Base-by-base conservation (phyloP, 1,140 invertebrate genomes). In the Drosophila micromelanica region DNA sequence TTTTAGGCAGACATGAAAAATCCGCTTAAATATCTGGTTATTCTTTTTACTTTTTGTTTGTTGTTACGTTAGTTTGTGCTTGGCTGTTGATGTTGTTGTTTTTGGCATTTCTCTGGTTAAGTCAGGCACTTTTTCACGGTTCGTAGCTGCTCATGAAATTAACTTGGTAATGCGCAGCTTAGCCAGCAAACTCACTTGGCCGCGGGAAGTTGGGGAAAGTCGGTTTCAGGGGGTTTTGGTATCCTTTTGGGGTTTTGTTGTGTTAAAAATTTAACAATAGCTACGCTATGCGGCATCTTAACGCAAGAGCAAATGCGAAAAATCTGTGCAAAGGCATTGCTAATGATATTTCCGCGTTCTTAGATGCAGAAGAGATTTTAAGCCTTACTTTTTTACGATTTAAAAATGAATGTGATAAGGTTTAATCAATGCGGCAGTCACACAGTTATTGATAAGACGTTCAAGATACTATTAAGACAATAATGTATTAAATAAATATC, bases 41-140 rank as follows among this genome's bases (percentile, higher is more conserved):
- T 43, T 55, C 35, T 42, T 55, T 38, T 5, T 13, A n/a, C 45
- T 37, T 45, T 52, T 17, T n/a, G 35, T 7, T 13, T 37, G 56
- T 20, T 42, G 11, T 11, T 27, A 1, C 5, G 2, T 59, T 59
- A 3, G 17, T 12, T n/a, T 35, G 5, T 3, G 1, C 6, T 23
- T 43, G 17, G 17, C 17, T 17, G 17, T 17, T 17, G 13, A 3
- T 38, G 27, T 48, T 52, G 37, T 61, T 54, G n/a, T 81, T 87
- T 78, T 78, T 86, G 81, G 81, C 78, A 87, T 87, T 87, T 87
- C 77, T 87, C 84, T 89, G 84, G 78, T 87, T 82, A 79, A 87
- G 72, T 87, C 82, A 89, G 79, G 71, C 72, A 89, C 67, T 80
- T 80, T 49, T 69, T 80, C 40, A 62, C 67, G 49, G 48, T 73